Evolutionary conservation across 2,797 vertebrate species (phyloP).

Genomic region (Melanotaenia pygmaea): DNA sequence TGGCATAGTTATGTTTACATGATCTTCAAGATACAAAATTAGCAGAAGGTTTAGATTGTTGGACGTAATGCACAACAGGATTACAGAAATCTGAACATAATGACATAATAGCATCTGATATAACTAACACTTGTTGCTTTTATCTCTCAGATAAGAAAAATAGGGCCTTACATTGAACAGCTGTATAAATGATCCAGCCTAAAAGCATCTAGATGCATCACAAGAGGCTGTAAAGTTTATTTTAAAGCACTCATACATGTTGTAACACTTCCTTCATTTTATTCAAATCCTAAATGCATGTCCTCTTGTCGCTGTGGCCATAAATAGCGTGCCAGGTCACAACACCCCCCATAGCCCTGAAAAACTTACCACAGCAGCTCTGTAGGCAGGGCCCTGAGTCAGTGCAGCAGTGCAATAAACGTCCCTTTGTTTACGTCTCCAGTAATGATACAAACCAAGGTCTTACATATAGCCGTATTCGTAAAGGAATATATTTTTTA

Average conservation of each 20-base stretch:
- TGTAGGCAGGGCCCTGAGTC: slow-evolving; percentile 6
- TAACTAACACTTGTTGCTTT: not conserved
- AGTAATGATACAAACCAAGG: not conserved
- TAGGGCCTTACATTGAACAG: not conserved
- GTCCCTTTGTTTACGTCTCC: slow-evolving; percentile 52
- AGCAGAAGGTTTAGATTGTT: not conserved
- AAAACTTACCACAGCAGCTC: slow-evolving; percentile 39
- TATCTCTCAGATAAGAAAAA: not conserved
- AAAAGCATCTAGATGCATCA: not conserved
- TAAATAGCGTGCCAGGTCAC: slow-evolving; percentile 70
- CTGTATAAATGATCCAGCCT: not conserved
- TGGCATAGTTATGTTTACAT: too few relatives aligned
- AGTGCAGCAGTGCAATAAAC: slow-evolving; percentile 40
- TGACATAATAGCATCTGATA: not conserved
- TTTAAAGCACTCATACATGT: not conserved
- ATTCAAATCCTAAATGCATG: slow-evolving; percentile 49
- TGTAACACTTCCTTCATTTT: slow-evolving; percentile 27
- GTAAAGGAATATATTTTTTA: too few relatives aligned
- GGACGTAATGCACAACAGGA: not conserved
- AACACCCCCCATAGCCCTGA: slow-evolving; percentile 16
- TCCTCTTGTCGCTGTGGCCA: slow-evolving; percentile 46
- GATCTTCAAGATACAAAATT: too few relatives aligned
- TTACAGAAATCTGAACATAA: not conserved
- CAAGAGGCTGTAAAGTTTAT: slow-evolving; percentile 19
- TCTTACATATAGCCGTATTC: too few relatives aligned